phyloP scores from a whole-genome alignment of 2,797 vertebrate genomes.

The Microctenopoma steveboyesi region DNA sequence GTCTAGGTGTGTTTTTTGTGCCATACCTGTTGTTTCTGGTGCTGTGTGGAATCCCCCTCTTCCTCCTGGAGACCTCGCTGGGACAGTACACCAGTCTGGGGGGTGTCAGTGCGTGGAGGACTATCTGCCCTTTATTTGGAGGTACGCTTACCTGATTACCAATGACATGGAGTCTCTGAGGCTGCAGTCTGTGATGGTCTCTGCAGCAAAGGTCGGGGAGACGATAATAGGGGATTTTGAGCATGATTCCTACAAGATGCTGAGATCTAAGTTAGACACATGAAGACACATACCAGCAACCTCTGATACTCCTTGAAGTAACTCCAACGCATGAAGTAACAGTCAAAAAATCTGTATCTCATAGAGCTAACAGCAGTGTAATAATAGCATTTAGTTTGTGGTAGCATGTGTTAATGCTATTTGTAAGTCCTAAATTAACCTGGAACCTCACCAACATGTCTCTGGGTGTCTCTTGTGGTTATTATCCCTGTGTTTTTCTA shows the following conservation, averaged over 20 bases:
- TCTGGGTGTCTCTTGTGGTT: background rate
- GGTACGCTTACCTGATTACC: conserved; percentile 70
- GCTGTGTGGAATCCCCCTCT: conserved; percentile 90
- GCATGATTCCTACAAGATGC: too few species aligned
- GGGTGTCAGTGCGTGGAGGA: conserved; percentile 90
- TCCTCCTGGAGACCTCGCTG: conserved; percentile 89
- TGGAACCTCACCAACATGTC: background rate
- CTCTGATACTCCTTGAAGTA: too few species aligned
- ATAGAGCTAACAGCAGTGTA: background rate
- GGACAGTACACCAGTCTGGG: conserved; percentile 89
- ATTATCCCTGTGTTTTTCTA: background rate
- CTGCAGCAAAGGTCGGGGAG: too few species aligned
- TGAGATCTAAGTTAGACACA: too few species aligned
- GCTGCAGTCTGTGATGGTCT: background rate
- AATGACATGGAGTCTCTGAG: background rate
- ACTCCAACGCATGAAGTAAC: too few species aligned
- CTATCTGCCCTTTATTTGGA: conserved; percentile 92
- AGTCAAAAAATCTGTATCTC: background rate
- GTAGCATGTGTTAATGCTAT: background rate
- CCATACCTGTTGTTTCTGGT: conserved; percentile 95
- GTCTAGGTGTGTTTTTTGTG: conserved; percentile 91
- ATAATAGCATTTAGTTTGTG: background rate
- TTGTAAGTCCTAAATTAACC: background rate
- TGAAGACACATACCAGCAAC: too few species aligned
- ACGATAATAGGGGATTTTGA: too few species aligned